These are phyloP conservation scores for Ibycter americanus DNA, from an alignment of 2,797 vertebrate species.

Conservation along the genomic window DNA sequence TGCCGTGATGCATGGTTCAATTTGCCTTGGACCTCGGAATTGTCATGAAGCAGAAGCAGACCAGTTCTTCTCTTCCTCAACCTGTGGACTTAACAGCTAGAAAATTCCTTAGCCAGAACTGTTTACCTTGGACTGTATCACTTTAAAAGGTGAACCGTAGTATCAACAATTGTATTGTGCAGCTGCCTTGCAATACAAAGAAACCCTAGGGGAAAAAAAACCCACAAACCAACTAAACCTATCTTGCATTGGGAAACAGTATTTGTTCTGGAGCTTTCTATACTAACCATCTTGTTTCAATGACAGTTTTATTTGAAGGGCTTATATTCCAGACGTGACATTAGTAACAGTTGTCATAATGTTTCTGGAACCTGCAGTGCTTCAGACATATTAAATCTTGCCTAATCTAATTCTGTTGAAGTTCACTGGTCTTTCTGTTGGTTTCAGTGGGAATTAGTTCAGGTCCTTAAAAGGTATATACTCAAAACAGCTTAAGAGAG, in stretches of 20 bases:
- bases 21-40: not conserved
- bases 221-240: not conserved
- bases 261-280: not conserved
- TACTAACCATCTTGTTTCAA: not conserved
- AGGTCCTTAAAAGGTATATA: not conserved
- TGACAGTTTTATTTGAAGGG: not conserved
- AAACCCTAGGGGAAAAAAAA: not conserved
- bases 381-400: not conserved
- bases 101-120: not conserved
- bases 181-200: conserved; percentile 37
- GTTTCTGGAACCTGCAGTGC: not conserved
- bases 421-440: not conserved
- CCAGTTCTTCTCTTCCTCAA: not conserved
- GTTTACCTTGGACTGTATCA: not conserved
- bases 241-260: not conserved
- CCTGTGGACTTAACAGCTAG: not conserved
- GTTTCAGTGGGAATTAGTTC: not conserved
- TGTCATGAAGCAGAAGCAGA: not conserved
- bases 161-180: conserved; percentile 7
- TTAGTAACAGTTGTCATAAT: not conserved
- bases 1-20: not conserved
- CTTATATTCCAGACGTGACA: not conserved
- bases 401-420: not conserved
- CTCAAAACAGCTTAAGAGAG: not conserved
- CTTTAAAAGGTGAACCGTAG: conserved; percentile 26